Base-by-base conservation (phyloP, 35 echinoderm and acorn worm genomes). In the Strongylocentrotus purpuratus region DNA sequence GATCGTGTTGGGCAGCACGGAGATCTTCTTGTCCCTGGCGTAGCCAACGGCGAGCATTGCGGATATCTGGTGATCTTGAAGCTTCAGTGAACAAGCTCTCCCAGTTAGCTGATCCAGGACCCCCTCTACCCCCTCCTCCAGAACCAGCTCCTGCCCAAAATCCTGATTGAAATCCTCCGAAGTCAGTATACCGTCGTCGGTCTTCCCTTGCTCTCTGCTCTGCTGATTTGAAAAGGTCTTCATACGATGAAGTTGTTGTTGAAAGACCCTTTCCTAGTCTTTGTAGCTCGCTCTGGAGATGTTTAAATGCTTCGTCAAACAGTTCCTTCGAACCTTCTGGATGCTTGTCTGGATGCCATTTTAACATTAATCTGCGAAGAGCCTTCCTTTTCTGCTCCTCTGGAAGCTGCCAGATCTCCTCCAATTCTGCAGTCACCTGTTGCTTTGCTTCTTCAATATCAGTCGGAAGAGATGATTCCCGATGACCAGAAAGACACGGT, bases 271-370 rank as follows among this genome's bases (percentile, higher is more conserved):
- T 55, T 55, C 31, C 94, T 46, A 35, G 28, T 2, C 59, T 94
- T 85, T n/a, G 96, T 92, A 96, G 20, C 85, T 94, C 94, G 61
- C 9, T 32, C 46, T 94, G 89, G 22, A 96, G 59, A 35, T 94
- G 61, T 86, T 96, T 94, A 31, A 96, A 96, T 14, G 96, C 93
- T 52, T 96, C 94, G n/a, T 96, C 85, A 22, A 52, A 86, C 52
- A 94, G 85, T 71, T 88, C 55, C 10, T 45, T 65, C 46, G 87
- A 47, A 46, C 52, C 86, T 33, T 55, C 93, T n/a, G 96, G 94
- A 48, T 96, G 94, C 87, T 96, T 96, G 50, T 96, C 96, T 17
- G 96, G 94, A 47, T 96, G 96, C 96, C 96, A 96, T 52, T 71
- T 96, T 47, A 61, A 45, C 48, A 88, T 86, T 1, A 96, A 35